Evolutionary conservation across 2,113 vertebrate species (phyloP).

Genomic region (Entosphenus tridentatus): DNA sequence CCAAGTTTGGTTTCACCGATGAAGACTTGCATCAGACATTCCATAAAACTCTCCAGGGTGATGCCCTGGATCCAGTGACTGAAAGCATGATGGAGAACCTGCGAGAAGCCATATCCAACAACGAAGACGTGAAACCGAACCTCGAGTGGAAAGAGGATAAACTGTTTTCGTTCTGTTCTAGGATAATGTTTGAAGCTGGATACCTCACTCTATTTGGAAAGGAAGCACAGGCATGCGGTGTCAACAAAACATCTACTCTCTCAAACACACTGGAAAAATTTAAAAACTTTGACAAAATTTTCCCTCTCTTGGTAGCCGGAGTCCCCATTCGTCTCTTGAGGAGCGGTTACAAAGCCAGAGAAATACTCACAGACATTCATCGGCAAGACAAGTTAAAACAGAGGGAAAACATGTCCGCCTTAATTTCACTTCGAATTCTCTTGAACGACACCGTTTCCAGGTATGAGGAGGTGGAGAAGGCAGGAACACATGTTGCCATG

Average conservation of each 20-base stretch:
- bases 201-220: slow-evolving; percentile 74
- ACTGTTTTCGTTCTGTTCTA: slow-evolving; percentile 73
- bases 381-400: slow-evolving; percentile 41
- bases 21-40: slow-evolving; percentile 81
- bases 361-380: slow-evolving; percentile 51
- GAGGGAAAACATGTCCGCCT: slow-evolving; percentile 45
- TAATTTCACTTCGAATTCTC: slow-evolving; percentile 58
- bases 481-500: slow-evolving; percentile 51
- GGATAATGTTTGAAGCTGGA: slow-evolving; percentile 83
- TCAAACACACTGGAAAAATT: slow-evolving; percentile 55
- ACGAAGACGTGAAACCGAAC: slow-evolving; percentile 18
- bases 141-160: slow-evolving; percentile 24
- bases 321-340: slow-evolving; percentile 78
- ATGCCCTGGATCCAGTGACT: slow-evolving; percentile 44
- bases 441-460: slow-evolving; percentile 60
- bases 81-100: slow-evolving; percentile 73
- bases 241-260: slow-evolving; percentile 35
- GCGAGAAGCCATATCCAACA: slow-evolving; percentile 41
- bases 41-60: slow-evolving; percentile 59
- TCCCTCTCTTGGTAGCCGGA: slow-evolving; percentile 65
- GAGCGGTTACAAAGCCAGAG: slow-evolving; percentile 47
- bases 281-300: slow-evolving; percentile 75
- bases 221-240: slow-evolving; percentile 23
- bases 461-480: slow-evolving; percentile 59
- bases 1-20: slow-evolving; percentile 55